Percentiles rank a stretch among this genome's conserved stretches.
These are phyloP conservation scores for Hemiprocne comata DNA, from an alignment of 2,113 vertebrate species.

Conservation along the genomic window DNA sequence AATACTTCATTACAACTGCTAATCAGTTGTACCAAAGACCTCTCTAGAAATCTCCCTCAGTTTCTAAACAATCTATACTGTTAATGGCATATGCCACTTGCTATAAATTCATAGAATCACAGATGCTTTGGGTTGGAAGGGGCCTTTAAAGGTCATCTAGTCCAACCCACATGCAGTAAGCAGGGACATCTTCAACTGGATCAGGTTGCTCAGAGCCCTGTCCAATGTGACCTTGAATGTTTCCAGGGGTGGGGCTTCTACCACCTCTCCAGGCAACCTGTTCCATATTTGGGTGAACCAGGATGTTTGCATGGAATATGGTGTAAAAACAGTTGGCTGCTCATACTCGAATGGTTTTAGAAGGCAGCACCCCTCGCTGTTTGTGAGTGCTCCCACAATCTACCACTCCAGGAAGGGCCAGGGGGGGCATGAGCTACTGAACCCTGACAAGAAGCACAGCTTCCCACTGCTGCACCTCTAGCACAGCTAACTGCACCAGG, in stretches of 20 bases:
- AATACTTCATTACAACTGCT: background rate
- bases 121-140: too few relatives aligned
- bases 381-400: background rate
- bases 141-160: too few relatives aligned
- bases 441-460: background rate
- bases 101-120: background rate
- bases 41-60: background rate
- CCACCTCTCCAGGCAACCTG: too few relatives aligned
- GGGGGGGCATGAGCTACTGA: background rate
- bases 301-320: background rate
- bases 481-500: background rate
- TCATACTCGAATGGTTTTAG: rapidly evolving
- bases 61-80: background rate
- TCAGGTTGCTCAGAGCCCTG: too few relatives aligned
- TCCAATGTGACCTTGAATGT: too few relatives aligned
- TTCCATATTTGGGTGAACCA: background rate
- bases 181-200: too few relatives aligned
- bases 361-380: background rate
- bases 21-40: background rate
- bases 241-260: too few relatives aligned
- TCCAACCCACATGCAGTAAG: too few relatives aligned
- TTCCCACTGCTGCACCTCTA: background rate
- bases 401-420: rapidly evolving
- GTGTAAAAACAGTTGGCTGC: background rate
- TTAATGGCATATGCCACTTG: background rate